These are phyloP conservation scores for Paraescarpia echinospica DNA, from an alignment of 1,140 invertebrate genomes.

Conservation along the genomic window DNA sequence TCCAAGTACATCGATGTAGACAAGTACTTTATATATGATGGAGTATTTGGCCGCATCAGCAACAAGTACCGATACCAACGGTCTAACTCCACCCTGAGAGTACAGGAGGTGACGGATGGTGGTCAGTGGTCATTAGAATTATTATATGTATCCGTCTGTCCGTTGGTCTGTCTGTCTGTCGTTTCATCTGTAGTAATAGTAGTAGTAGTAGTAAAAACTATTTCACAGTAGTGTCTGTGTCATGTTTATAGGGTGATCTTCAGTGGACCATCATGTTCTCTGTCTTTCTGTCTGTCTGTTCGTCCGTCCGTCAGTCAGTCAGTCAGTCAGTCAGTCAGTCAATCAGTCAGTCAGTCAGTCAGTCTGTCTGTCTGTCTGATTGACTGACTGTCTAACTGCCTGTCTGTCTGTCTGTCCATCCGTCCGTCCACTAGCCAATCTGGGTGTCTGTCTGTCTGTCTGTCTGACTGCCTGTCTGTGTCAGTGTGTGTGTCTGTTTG, in stretches of 20 bases:
- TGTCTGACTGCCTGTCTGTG: background rate
- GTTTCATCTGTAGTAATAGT: no score
- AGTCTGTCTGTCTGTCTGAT: no score
- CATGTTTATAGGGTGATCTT: no score
- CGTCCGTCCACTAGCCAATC: no score
- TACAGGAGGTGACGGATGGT: background rate
- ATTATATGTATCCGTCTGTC: constrained; percentile 22
- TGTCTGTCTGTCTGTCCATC: no score
- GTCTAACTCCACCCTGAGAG: background rate
- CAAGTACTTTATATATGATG: constrained; percentile 25
- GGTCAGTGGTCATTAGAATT: constrained; percentile 28
- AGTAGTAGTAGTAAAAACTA: constrained; percentile 4
- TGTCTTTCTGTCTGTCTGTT: no score
- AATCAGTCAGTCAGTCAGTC: no score
- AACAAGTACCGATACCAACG: constrained; percentile 8
- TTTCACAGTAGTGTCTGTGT: no score
- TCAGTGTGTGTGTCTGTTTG: background rate
- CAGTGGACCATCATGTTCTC: background rate
- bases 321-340: no score
- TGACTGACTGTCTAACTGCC: background rate
- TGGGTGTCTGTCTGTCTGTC: no score
- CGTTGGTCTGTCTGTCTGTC: no score
- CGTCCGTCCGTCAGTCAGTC: no score
- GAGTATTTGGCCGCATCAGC: constrained; percentile 19
- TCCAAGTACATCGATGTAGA: constrained; percentile 31